A percentile compares a stretch with the other conserved stretches of the same genome.
These are phyloP conservation scores for Eidolon dupreanum DNA, from an alignment of 2,797 vertebrate species.

Conservation along the genomic window DNA sequence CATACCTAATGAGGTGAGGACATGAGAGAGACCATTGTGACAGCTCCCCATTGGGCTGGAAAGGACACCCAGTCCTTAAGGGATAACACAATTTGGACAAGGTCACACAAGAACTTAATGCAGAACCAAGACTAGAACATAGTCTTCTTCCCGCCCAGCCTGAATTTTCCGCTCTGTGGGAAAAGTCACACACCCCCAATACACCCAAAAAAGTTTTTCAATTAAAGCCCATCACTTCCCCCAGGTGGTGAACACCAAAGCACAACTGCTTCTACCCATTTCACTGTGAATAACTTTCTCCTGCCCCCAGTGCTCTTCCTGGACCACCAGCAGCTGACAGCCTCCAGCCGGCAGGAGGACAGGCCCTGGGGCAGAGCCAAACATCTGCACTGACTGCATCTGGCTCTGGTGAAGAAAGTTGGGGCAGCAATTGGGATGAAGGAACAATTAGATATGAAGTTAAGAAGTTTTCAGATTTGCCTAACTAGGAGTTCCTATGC, in stretches of 20 bases:
- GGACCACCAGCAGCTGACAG: neutral
- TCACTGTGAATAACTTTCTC: conserved; percentile 22
- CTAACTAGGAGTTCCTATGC: neutral
- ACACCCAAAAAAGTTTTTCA: conserved; percentile 72
- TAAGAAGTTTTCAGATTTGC: conserved; percentile 52
- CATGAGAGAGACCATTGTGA: neutral
- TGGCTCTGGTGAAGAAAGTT: conserved; percentile 19
- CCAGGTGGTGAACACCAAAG: conserved; percentile 58
- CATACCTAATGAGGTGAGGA: neutral
- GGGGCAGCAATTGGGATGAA: neutral
- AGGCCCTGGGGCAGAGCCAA: conserved; percentile 59
- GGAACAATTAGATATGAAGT: neutral
- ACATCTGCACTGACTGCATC: conserved; percentile 59
- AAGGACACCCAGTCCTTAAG: conserved; percentile 78
- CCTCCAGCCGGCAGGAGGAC: conserved; percentile 23
- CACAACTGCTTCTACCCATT: neutral
- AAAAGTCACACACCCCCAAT: conserved; percentile 30
- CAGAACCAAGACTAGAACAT: conserved; percentile 66
- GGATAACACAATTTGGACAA: conserved; percentile 82
- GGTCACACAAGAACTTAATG: conserved; percentile 90
- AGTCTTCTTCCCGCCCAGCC: neutral
- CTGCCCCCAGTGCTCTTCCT: neutral
- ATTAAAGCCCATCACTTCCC: conserved; percentile 75
- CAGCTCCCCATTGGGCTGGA: neutral
- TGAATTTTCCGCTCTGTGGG: conserved; percentile 50